Evolutionary conservation across 1,140 invertebrate species (phyloP), one percentile per base, ranked within the genome.

Genomic region (Helicoverpa armigera): DNA sequence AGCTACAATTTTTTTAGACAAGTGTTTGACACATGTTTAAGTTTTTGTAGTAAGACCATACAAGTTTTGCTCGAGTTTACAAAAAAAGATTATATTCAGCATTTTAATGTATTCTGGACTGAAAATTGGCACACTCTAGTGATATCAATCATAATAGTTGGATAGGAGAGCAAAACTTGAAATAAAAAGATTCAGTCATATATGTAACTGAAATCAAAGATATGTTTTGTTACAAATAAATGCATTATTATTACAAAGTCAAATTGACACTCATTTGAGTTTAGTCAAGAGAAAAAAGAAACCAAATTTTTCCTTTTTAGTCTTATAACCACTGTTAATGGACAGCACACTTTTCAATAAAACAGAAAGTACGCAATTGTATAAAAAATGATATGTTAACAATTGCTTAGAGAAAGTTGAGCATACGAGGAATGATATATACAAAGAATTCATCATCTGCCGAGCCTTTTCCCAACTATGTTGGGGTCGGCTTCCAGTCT

Each of bases 371-470:
- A 50, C 5, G 35, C 43, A 67, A 67, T 67, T 72, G 69, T 11
- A 29, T 72, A 60, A 61, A 75, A 73, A 53, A 77, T 77, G 74
- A 77, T 77, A 77, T 77, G 74, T 65, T 53, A 35, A 51, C 2
- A 50, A 75, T 75, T 75, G 74, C 61, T 65, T 77, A 3, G 16
- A 29, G 18, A 77, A 23, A 65, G 70, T 81, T 84, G 78, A 82
- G 79, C 76, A 85, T 53, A 23, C n/a, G 74, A 79, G 80, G 82
- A 83, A 86, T 83, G 80, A 43, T 76, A 51, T 76, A 51, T 63
- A 72, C 65, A 81, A 48, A n/a, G 54, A 79, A 67, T 65, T 76
- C 23, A 23, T 23, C 23, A 23, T 23, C 23, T 23, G 23, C 23
- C 23, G 0, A 23, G 23, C 23, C 2, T 23, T 0, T 23, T 23